A percentile compares a stretch with the other conserved stretches of the same genome.
phyloP scores from a whole-genome alignment of 2,797 vertebrate genomes.

The Fratercula arctica region DNA sequence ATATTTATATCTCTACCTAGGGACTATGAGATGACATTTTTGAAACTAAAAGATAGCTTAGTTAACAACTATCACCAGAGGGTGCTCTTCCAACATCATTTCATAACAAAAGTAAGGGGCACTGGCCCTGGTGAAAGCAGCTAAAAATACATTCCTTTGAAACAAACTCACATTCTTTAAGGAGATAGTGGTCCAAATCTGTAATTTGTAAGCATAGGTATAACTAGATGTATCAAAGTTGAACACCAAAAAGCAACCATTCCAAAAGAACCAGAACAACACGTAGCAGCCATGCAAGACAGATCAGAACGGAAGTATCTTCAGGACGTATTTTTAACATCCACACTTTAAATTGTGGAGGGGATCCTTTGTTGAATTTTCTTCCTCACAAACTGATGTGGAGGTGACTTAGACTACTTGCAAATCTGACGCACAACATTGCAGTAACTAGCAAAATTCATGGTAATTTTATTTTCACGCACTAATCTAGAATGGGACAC shows the following conservation, averaged over 20 bases:
- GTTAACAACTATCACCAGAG: conserved; percentile 47
- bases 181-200: background rate
- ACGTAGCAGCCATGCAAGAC: background rate
- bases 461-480: background rate
- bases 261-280: background rate
- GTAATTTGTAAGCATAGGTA: background rate
- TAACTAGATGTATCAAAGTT: background rate
- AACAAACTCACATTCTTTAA: background rate
- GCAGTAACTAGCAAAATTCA: background rate
- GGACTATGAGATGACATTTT: background rate
- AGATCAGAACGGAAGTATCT: background rate
- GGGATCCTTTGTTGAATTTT: background rate
- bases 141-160: conserved; percentile 1
- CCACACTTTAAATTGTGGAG: background rate
- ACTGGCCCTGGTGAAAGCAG: background rate
- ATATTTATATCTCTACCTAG: background rate
- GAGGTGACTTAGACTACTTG: background rate
- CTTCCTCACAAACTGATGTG: background rate
- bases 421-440: background rate
- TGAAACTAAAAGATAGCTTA: background rate
- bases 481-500: background rate
- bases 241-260: background rate
- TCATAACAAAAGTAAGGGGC: background rate
- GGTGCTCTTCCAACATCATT: conserved; percentile 16
- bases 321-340: background rate